Conservation (phyloP, 2,797 vertebrate species). For the Halcyon chelicuti region DNA sequence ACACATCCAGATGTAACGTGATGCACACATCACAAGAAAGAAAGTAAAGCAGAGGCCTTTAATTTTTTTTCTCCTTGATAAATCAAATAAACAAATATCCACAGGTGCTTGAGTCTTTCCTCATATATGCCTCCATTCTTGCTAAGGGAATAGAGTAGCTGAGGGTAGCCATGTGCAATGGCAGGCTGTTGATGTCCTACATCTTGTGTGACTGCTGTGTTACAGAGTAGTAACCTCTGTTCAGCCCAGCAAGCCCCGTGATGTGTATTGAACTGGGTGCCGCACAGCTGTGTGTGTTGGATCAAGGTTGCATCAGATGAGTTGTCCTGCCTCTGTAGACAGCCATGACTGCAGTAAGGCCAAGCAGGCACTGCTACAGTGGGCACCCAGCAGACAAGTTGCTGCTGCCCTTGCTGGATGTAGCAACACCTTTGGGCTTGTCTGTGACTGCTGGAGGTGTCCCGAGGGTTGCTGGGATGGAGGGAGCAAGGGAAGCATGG, state of each 20-base stretch:
- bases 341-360: rapidly evolving
- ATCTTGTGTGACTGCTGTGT: not conserved
- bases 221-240: not conserved
- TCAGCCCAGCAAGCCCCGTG: not conserved
- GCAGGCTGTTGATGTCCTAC: not conserved
- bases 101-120: not conserved
- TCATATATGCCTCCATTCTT: rapidly evolving
- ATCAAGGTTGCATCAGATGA: rapidly evolving
- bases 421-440: rapidly evolving
- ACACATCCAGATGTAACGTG: not conserved
- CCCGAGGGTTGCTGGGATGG: not conserved
- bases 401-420: not conserved
- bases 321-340: not conserved
- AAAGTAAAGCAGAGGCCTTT: not conserved
- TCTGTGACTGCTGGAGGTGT: not conserved
- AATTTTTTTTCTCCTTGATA: not conserved
- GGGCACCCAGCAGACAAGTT: rapidly evolving
- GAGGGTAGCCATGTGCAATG: not conserved
- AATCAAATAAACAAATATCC: not conserved
- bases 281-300: not conserved
- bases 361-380: not conserved
- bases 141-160: not conserved
- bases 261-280: rapidly evolving
- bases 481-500: rapidly evolving
- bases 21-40: not conserved